Evolutionary conservation across 2,113 vertebrate species (phyloP), one percentile per base, ranked within the genome.

Genomic region (Sinocyclocheilus rhinocerous): DNA sequence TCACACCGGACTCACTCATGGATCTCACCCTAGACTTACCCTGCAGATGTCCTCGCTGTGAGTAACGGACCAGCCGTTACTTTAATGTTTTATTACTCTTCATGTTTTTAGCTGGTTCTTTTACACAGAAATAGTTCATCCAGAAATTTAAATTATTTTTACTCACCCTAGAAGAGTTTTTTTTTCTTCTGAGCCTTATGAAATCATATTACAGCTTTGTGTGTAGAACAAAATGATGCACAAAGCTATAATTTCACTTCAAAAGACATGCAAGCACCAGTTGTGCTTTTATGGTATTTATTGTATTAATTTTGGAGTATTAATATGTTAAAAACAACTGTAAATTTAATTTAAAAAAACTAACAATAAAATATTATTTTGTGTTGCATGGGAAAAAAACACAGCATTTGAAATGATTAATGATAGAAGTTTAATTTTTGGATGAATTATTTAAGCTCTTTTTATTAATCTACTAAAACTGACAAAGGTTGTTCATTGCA

Each of bases 1-100:
- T 76, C 10, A 29, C 78, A 26, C 45, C 83, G 20, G n/a, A 72
- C 10, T 22, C 48, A 4, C n/a, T 67, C 67, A 86, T 89, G 88
- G 84, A 87, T 45, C 84, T 89, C 75, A 26, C 55, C 13, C 10
- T 89, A 5, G 86, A 78, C 6, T 11, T 63, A 3, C 84, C 84
- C 29, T 85, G 75, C 80, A 76, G 29, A 33, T 33, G 29, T 33
- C 50, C 88, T 80, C 81, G 78, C 63, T 85, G 88, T 89, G 80
- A 89, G 88, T 89, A 76, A 65, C 15, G 24, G 79, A 24, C 57
- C 10, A 8, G 4, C 7, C 22, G 26, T 24, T 73, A 36, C 48
- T 11, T 29, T 36, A n/a, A 70, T 7, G 18, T 3, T 57, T 36
- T 7, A 11, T 59, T 61, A 20, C 3, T 6, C 1, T 79, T 29